Percentiles rank a stretch among this genome's conserved stretches.
Evolutionary conservation across 2,113 vertebrate species (phyloP).

Genomic region (Ia io): DNA sequence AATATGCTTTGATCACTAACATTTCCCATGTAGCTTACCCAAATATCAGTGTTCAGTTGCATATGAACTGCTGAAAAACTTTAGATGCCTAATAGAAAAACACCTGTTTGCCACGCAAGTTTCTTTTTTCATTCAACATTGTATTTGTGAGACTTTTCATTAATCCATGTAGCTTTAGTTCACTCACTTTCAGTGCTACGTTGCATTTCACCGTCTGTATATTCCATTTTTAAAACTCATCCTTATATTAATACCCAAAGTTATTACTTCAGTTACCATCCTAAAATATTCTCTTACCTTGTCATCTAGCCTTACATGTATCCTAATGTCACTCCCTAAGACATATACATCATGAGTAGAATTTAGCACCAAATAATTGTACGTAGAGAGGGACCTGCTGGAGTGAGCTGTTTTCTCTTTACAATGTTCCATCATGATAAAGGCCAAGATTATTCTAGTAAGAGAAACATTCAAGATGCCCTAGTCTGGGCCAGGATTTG

Average conservation of each 20-base stretch:
- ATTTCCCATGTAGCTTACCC: neutral
- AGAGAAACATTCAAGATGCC: neutral
- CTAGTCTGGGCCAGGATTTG: neutral
- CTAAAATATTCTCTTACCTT: neutral
- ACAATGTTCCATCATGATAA: neutral
- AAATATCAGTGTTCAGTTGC: neutral
- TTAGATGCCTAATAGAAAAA: neutral
- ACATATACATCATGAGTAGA: fast-evolving
- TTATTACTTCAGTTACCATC: neutral
- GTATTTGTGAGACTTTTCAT: neutral
- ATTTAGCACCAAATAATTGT: neutral
- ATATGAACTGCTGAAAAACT: neutral
- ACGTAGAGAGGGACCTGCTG: neutral
- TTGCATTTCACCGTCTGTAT: neutral
- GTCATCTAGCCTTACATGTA: neutral
- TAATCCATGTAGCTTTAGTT: neutral
- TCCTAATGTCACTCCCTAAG: neutral
- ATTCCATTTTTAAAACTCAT: neutral
- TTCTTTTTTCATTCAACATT: neutral
- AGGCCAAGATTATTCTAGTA: neutral
- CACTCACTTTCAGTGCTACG: neutral
- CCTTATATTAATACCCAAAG: neutral
- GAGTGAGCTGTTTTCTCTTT: neutral
- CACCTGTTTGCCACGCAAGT: neutral
- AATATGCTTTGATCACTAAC: neutral